Evolutionary conservation across 2,113 vertebrate genomes (phyloP).

Genomic region (Athene cunicularia): DNA sequence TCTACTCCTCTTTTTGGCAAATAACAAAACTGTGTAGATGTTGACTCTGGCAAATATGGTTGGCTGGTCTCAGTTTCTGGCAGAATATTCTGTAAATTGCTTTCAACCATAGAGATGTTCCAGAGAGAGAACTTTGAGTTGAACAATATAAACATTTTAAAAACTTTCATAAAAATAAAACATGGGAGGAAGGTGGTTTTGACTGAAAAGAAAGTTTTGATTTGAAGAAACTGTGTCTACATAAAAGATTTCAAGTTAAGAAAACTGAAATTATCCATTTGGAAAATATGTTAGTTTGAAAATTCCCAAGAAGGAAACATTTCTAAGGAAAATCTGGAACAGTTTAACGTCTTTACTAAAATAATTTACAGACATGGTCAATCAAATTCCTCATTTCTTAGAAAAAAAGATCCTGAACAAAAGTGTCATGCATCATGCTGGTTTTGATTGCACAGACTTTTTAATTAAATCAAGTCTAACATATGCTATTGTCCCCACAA

Average conservation of each 20-base stretch:
- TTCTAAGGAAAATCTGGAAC: background rate
- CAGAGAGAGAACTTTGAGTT: background rate
- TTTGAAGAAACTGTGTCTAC: background rate
- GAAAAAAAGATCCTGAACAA: background rate
- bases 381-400: background rate
- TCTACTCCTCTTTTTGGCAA: background rate
- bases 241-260: background rate
- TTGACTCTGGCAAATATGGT: background rate
- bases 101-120: background rate
- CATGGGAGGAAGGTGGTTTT: background rate
- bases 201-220: background rate
- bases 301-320: background rate
- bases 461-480: slow-evolving; percentile 42
- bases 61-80: background rate
- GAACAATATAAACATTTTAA: background rate
- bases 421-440: background rate
- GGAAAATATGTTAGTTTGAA: background rate
- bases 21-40: background rate
- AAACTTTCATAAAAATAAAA: background rate
- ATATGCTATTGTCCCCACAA: slow-evolving; percentile 35
- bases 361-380: background rate
- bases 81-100: background rate
- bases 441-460: slow-evolving; percentile 1
- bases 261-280: background rate
- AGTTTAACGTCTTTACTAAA: background rate